These are phyloP conservation scores for Plagodis pulveraria DNA, from an alignment of 2,888 invertebrate species.

Conservation along the genomic window DNA sequence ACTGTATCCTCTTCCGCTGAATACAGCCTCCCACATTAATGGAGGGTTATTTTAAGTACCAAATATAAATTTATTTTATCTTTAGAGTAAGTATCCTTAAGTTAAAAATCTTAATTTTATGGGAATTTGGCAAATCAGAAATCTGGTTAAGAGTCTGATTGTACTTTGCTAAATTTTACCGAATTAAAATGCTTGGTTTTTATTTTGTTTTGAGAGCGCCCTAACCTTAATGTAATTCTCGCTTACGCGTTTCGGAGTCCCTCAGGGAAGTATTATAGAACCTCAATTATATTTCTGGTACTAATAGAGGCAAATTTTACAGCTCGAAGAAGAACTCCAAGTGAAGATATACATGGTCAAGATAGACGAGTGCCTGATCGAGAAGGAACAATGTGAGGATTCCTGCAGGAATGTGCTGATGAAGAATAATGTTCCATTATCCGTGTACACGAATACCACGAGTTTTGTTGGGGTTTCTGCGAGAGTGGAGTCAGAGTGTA, in stretches of 20 bases:
- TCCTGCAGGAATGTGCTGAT: slow-evolving; percentile 93
- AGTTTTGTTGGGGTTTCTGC: slow-evolving; percentile 97
- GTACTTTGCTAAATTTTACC: too few species aligned
- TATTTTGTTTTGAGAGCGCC: too few species aligned
- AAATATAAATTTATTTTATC: too few species aligned
- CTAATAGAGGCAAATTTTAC: slow-evolving; percentile 18
- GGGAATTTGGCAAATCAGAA: too few species aligned
- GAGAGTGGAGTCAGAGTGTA: slow-evolving; percentile 91
- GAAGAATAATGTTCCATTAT: slow-evolving; percentile 89
- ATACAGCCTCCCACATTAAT: too few species aligned
- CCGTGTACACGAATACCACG: slow-evolving; percentile 96
- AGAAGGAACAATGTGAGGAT: slow-evolving; percentile 88
- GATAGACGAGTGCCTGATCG: slow-evolving; percentile 95
- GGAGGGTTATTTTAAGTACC: too few species aligned
- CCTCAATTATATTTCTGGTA: background rate
- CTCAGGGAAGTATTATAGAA: slow-evolving; percentile 5
- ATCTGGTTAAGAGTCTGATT: too few species aligned
- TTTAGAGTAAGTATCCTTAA: too few species aligned
- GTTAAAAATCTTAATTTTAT: too few species aligned
- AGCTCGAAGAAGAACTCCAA: slow-evolving; percentile 89
- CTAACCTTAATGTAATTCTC: too few species aligned
- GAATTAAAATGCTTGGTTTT: background rate
- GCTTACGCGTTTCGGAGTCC: background rate
- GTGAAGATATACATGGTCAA: slow-evolving; percentile 93
- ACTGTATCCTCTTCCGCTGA: too few species aligned